phyloP scores from a whole-genome alignment of 1,140 invertebrate genomes.

The Schlechtendalia chinensis region DNA sequence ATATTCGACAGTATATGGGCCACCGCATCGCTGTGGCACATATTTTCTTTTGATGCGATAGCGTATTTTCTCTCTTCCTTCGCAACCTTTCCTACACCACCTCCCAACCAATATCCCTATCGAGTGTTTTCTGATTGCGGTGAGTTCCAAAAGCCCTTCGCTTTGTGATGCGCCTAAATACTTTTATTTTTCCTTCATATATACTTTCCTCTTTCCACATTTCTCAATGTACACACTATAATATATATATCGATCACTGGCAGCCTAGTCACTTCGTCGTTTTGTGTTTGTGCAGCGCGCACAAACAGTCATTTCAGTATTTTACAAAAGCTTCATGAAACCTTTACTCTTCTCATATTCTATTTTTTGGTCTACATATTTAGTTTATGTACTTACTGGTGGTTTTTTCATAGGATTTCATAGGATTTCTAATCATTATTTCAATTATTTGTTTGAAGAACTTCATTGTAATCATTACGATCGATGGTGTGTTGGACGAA shows the following conservation, averaged over 20 bases:
- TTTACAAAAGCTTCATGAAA: constrained; percentile 6
- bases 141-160: not conserved
- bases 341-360: not conserved
- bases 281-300: constrained; percentile 32
- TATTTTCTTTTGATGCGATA: constrained; percentile 21
- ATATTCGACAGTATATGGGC: constrained; percentile 7
- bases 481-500: not conserved
- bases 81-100: not conserved
- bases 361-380: constrained; percentile 7
- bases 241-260: constrained; percentile 5
- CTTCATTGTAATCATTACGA: not conserved
- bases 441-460: not conserved
- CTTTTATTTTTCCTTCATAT: constrained; percentile 28
- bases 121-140: constrained; percentile 35
- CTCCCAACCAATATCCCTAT: not conserved
- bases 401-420: not conserved
- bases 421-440: not conserved
- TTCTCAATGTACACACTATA: not conserved
- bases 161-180: constrained; percentile 26
- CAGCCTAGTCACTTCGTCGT: not conserved
- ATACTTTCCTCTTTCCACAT: constrained; percentile 1
- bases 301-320: constrained; percentile 22
- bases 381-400: not conserved
- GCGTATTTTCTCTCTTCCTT: not conserved
- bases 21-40: not conserved